Evolutionary conservation across 2,113 vertebrate genomes (phyloP).

Genomic region (Nesogale talazaci): DNA sequence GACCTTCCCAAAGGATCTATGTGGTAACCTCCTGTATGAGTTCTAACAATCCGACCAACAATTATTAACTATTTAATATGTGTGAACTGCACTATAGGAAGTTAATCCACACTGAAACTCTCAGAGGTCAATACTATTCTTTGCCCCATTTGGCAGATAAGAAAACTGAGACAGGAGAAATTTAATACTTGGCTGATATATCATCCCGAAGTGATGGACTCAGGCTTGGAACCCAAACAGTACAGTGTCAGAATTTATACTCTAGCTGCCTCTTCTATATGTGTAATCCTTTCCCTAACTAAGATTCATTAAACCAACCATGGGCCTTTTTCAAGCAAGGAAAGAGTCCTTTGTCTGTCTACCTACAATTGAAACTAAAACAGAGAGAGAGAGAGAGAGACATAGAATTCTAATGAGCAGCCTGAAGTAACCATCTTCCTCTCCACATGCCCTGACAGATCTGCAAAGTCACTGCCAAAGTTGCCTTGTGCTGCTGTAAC

Average conservation of each 20-base stretch:
- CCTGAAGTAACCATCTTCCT: accelerated
- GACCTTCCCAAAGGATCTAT: too few species aligned
- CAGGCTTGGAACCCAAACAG: neutral
- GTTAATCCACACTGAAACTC: neutral
- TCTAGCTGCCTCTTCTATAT: neutral
- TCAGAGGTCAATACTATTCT: neutral
- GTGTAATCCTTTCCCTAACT: neutral
- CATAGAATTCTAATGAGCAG: accelerated
- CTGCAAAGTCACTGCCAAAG: too few species aligned
- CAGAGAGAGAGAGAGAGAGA: neutral
- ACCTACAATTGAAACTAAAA: neutral
- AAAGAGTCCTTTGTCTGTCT: neutral
- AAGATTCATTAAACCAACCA: too few species aligned
- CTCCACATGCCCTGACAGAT: accelerated
- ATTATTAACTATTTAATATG: neutral
- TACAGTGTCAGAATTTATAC: neutral
- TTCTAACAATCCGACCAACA: neutral
- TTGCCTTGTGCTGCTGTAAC: neutral
- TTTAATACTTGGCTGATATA: neutral
- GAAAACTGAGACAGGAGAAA: neutral
- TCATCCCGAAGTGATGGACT: neutral
- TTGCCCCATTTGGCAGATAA: neutral
- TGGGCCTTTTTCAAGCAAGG: neutral
- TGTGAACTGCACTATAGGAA: neutral
- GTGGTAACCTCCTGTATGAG: neutral